Percentiles rank a stretch among this genome's conserved stretches.
Evolutionary conservation across 2,888 invertebrate species (phyloP).

Genomic region (Macrophya alboannulata): DNA sequence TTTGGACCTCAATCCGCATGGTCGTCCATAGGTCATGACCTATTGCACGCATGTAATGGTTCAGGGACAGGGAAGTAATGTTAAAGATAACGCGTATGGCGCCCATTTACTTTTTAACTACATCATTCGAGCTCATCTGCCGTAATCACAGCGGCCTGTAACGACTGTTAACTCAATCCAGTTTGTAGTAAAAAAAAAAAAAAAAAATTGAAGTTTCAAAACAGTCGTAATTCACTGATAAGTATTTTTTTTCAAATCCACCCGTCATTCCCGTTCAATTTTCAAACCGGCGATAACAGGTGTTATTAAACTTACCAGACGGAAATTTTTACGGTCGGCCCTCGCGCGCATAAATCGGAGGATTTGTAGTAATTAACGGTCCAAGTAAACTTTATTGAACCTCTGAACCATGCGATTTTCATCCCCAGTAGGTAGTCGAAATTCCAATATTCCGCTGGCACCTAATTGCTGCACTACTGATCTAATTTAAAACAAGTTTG

Average conservation of each 20-base stretch:
- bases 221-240: conserved; percentile 11
- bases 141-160: conserved; percentile 22
- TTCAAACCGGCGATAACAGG: conserved; percentile 30
- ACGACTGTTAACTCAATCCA: conserved; percentile 30
- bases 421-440: background rate
- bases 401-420: background rate
- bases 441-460: background rate
- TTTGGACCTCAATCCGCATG: background rate
- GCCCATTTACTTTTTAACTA: background rate
- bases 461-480: conserved; percentile 21
- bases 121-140: conserved; percentile 10
- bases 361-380: conserved; percentile 16
- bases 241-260: conserved; percentile 1
- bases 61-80: background rate
- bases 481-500: background rate
- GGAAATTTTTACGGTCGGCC: conserved; percentile 31
- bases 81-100: background rate
- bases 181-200: background rate
- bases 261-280: conserved; percentile 18
- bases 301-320: conserved; percentile 40
- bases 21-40: background rate
- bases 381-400: conserved; percentile 17
- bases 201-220: conserved; percentile 28
- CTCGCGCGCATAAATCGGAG: conserved; percentile 32
- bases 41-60: background rate